Evolutionary conservation across 1,140 invertebrate species (phyloP).

Genomic region (Euura lappo): DNA sequence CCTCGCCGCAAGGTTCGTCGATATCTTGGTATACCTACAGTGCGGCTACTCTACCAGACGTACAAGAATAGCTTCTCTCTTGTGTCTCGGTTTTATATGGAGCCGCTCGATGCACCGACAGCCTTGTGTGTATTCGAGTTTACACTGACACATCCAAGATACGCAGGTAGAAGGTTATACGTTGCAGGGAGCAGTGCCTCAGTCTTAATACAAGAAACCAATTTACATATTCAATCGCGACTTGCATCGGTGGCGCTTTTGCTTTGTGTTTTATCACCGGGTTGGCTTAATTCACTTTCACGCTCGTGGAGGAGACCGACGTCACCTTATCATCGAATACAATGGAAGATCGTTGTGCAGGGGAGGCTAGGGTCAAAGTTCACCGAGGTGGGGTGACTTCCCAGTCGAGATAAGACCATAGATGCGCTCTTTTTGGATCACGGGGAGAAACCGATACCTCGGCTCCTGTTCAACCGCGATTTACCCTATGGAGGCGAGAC

Average conservation of each 20-base stretch:
- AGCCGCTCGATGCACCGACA: not conserved
- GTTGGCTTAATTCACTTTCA: conserved; percentile 5
- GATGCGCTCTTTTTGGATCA: too few relatives aligned
- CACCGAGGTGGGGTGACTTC: not conserved
- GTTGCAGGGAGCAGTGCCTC: not conserved
- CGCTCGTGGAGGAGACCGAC: not conserved
- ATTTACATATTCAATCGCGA: conserved; percentile 1
- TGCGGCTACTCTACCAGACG: not conserved
- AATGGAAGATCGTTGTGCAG: not conserved
- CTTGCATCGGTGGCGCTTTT: not conserved
- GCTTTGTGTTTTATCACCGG: not conserved
- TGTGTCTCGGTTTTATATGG: not conserved
- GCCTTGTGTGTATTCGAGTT: not conserved
- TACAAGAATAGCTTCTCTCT: not conserved
- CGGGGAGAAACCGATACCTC: too few relatives aligned
- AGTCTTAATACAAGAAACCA: conserved; percentile 7
- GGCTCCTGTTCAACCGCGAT: too few relatives aligned
- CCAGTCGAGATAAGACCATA: too few relatives aligned
- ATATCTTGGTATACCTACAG: not conserved
- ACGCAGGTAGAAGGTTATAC: not conserved
- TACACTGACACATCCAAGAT: not conserved
- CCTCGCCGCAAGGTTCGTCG: not conserved
- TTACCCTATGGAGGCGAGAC: too few relatives aligned
- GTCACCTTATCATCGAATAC: not conserved
- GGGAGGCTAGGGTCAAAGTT: not conserved